Base-by-base conservation (phyloP, 1,140 invertebrate species). In the Globodera rostochiensis region DNA sequence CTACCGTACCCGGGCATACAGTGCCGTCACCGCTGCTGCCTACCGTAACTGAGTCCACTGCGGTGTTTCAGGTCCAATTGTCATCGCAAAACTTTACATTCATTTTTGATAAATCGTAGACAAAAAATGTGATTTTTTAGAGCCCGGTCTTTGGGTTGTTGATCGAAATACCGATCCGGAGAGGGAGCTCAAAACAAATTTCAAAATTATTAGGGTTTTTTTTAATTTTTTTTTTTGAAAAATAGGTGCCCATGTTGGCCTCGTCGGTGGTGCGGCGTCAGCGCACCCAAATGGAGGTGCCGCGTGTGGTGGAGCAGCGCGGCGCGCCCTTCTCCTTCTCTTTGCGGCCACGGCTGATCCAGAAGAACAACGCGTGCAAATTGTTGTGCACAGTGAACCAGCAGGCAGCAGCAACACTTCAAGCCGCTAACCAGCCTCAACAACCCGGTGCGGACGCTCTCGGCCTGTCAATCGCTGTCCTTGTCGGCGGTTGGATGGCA, bases 301-400 rank as follows among this genome's bases (percentile, higher is more conserved):
- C 81, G 36, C 76, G 80, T 45, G 84, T 86, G 80, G 79, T 87
- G 78, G 88, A 89, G 80, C 77, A 85, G 74, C 60, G 77, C 70
- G 81, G 76, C 85, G 94, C 94, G 25, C 97, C 97, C 73, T 94
- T 93, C 88, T 97, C 95, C 85, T 99, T 99, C 94, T 93, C 95
- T 86, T 93, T 99, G 73, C 93, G 98, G 90, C 96, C 96, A 89
- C 94, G 98, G 90, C 94, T 98, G 79, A 98, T 99, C 92, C 97
- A 99, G 91, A 89, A 90, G 50, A 91, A 92, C 21, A 87, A 91
- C 75, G 90, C 91, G 50, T 94, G 95, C 85, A 99, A 99, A 91
- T 92, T 99, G n/a, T 93, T 98, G 4, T 98, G 96, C 90, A 98
- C 96, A 90, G 92, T 99, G 15, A n/a, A 94, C 94, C 85, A 96